Conservation (phyloP, 2,113 vertebrate species). For the Ochotona princeps region DNA sequence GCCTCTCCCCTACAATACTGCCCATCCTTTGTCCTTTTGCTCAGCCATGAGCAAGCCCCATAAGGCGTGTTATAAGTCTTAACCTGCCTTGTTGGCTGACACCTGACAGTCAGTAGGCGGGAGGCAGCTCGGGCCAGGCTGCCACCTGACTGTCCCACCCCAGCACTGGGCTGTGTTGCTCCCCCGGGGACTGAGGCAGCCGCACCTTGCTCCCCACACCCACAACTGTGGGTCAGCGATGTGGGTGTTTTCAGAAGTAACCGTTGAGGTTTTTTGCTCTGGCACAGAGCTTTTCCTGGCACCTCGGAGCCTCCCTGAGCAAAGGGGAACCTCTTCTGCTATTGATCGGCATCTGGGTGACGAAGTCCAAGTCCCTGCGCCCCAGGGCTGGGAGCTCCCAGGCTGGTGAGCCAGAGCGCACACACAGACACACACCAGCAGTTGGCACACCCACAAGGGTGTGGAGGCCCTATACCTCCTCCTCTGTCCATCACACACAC, state of each 20-base stretch:
- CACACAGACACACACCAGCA: not conserved
- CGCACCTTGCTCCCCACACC: not conserved
- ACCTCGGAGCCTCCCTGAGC: not conserved
- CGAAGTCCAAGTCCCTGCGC: not conserved
- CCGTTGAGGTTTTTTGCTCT: not conserved
- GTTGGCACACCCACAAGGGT: too few relatives aligned
- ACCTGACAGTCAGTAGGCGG: fast-evolving
- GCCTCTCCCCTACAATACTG: not conserved
- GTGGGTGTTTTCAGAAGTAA: not conserved
- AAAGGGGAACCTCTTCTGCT: not conserved
- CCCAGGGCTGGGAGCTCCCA: not conserved
- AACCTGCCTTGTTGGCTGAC: not conserved
- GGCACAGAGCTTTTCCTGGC: not conserved
- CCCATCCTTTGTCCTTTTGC: not conserved
- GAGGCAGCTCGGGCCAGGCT: not conserved
- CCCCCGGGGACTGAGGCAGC: not conserved
- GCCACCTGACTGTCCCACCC: not conserved
- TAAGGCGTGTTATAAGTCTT: not conserved
- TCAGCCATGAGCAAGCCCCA: not conserved
- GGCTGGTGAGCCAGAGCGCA: too few relatives aligned
- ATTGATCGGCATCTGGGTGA: not conserved
- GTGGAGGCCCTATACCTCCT: too few relatives aligned
- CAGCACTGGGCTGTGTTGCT: not conserved
- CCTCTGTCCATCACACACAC: too few relatives aligned
- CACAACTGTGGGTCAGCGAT: too few relatives aligned